Conservation (phyloP, 2,888 invertebrate species). For the Ferdinandea cuprea region DNA sequence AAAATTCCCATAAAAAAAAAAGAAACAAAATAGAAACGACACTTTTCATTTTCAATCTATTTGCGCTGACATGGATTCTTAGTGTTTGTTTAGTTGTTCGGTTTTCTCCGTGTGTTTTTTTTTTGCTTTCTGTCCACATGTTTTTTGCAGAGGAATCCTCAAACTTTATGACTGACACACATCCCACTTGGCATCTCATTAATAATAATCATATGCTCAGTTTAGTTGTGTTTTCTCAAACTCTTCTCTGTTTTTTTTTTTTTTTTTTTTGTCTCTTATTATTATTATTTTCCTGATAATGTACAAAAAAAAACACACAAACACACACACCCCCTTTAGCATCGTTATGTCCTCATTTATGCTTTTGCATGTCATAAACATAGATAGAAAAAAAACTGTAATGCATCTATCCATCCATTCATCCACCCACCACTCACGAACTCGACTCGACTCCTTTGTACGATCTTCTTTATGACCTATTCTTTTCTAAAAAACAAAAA, state of each 20-base stretch:
- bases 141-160: slow-evolving; percentile 51
- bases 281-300: slow-evolving; percentile 30
- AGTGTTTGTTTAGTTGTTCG: slow-evolving; percentile 61
- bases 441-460: slow-evolving; percentile 27
- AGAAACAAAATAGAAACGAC: slow-evolving; percentile 17
- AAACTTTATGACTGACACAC: slow-evolving; percentile 73
- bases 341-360: slow-evolving; percentile 61
- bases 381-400: slow-evolving; percentile 4
- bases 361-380: slow-evolving; percentile 55
- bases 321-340: neutral
- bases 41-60: slow-evolving; percentile 58
- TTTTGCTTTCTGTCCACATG: slow-evolving; percentile 21
- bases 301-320: neutral
- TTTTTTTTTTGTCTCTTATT: slow-evolving; percentile 17
- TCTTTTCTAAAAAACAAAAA: slow-evolving; percentile 35
- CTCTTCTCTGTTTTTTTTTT: neutral
- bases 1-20: slow-evolving; percentile 5
- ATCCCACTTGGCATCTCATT: slow-evolving; percentile 75
- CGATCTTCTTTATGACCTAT: slow-evolving; percentile 26
- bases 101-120: neutral
- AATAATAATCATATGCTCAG: slow-evolving; percentile 75
- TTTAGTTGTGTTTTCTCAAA: slow-evolving; percentile 61
- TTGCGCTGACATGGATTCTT: slow-evolving; percentile 65
- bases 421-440: no score
- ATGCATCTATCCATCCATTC: no score